These are phyloP conservation scores for Eurois occulta DNA, from an alignment of 2,888 invertebrate species.

Conservation along the genomic window DNA sequence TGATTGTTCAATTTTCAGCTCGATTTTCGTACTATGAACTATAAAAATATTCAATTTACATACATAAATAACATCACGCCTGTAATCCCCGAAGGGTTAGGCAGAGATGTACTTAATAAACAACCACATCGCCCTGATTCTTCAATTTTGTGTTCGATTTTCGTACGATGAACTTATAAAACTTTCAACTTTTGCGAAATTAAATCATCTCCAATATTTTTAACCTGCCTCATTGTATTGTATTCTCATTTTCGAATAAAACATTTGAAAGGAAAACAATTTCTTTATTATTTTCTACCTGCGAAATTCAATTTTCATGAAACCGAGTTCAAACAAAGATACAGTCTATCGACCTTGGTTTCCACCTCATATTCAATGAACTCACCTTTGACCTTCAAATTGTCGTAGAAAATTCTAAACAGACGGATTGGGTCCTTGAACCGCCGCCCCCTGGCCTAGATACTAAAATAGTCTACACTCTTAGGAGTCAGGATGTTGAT, in stretches of 20 bases:
- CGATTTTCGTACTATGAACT: too few species aligned
- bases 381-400: conserved; percentile 39
- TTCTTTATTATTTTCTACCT: conserved; percentile 1
- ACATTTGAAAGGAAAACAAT: conserved; percentile 1
- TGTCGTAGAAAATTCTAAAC: conserved; percentile 38
- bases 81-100: too few species aligned
- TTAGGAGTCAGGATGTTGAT: conserved; percentile 27
- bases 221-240: not conserved
- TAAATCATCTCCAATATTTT: not conserved
- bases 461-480: conserved; percentile 23
- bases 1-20: too few species aligned
- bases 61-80: too few species aligned
- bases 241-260: conserved; percentile 7
- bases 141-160: not conserved
- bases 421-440: conserved; percentile 38
- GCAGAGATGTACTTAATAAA: too few species aligned
- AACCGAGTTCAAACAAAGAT: conserved; percentile 28
- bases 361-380: conserved; percentile 23
- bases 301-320: conserved; percentile 26
- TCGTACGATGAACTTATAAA: conserved; percentile 13
- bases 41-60: too few species aligned
- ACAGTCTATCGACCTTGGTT: conserved; percentile 20
- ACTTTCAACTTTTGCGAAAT: not conserved
- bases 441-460: conserved; percentile 32
- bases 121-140: too few species aligned